Conservation (phyloP, 2,888 invertebrate species). For the Palloptera scutellata region DNA sequence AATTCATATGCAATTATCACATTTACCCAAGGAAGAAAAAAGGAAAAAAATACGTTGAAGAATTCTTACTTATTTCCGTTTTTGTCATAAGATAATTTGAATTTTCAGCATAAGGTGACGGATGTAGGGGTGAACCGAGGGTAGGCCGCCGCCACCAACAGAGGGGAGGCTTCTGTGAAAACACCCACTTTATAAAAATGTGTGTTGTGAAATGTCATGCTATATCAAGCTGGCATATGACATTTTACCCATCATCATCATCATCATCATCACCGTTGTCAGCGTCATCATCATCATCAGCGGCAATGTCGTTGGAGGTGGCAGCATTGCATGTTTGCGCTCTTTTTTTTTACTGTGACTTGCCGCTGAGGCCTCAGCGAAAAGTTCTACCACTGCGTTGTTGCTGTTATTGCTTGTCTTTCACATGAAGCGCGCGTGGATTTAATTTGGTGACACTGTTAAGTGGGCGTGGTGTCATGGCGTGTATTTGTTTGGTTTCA, state of each 20-base stretch:
- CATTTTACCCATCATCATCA: not conserved
- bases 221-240: not conserved
- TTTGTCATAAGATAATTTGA: not conserved
- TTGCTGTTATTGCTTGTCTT: not conserved
- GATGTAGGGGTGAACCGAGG: no score
- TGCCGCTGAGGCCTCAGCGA: no score
- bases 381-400: not conserved
- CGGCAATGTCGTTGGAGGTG: no score
- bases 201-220: no score
- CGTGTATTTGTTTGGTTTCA: not conserved
- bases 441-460: constrained; percentile 13
- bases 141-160: constrained; percentile 1
- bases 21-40: constrained; percentile 5
- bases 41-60: not conserved
- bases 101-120: not conserved
- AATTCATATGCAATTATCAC: constrained; percentile 29
- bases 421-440: not conserved
- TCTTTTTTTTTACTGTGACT: not conserved
- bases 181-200: not conserved
- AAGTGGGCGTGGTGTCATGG: constrained; percentile 9
- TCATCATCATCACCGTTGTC: not conserved
- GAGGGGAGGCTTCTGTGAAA: constrained; percentile 3
- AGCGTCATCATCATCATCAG: not conserved
- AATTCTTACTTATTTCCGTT: not conserved
- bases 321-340: constrained; percentile 1